Conservation (phyloP, 2,113 vertebrate species). For the Pelodiscus sinensis region DNA sequence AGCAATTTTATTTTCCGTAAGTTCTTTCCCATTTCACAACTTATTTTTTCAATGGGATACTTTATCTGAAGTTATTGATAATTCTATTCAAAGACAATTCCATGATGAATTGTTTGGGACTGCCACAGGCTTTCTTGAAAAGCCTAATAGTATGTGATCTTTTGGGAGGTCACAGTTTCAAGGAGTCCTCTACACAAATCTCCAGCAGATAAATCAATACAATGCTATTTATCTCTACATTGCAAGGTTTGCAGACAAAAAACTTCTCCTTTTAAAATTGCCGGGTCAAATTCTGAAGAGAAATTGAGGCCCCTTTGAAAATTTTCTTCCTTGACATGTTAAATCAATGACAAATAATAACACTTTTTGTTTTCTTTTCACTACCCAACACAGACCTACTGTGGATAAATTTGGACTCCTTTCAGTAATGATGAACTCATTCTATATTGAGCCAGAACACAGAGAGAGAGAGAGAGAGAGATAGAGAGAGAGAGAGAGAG, state of each 20-base stretch:
- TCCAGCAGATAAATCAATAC: background rate
- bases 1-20: constrained; percentile 5
- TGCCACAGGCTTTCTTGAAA: background rate
- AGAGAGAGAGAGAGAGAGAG: too few species aligned
- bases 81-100: constrained; percentile 5
- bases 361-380: background rate
- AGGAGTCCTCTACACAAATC: background rate
- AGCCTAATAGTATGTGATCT: background rate
- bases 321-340: background rate
- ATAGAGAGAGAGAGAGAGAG: too few species aligned
- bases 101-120: background rate
- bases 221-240: background rate
- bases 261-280: background rate
- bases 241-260: background rate
- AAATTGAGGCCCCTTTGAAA: background rate
- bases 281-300: background rate
- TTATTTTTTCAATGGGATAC: background rate
- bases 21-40: background rate
- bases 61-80: background rate
- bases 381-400: background rate
- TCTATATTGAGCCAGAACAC: background rate
- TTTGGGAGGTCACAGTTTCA: background rate
- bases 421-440: background rate
- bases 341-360: background rate
- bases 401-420: background rate